Base-by-base conservation (phyloP, 2,113 vertebrate species). In the Tauraco erythrolophus region DNA sequence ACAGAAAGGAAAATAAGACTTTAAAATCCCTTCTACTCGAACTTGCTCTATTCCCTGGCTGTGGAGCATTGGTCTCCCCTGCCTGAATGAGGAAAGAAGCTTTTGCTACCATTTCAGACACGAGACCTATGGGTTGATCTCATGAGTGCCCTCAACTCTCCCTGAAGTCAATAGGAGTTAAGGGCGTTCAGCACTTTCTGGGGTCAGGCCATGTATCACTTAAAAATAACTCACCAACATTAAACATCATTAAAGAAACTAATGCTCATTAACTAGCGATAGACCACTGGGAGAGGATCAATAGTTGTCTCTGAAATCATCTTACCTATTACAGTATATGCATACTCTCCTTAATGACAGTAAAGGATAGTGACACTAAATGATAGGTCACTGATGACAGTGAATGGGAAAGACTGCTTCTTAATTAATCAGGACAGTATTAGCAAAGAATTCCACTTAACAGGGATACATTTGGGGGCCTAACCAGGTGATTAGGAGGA, bases 221-320 rank as follows among this genome's bases (percentile, higher is more conserved):
- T 96, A 95, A 97, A 97, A 97, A 97, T 96, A 95, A 95, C 94
- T 95, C 95, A 96, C 84, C 93, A 96, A 85, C 89, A 96, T 97
- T 94, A 97, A 97, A 96, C 91, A 97, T 97, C 89, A 96, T 97
- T 97, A 94, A 96, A 96, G 95, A 96, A 96, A 96, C 94, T 95
- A 97, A 97, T 95, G 93, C 92, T 97, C 95, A 97, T 96, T 97
- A 97, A 94, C 95, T 88, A 94, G 95, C 89, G 96, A 96, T 97
- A 97, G 96, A 92, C 95, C 74, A 93, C 66, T 50, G n/a, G 78
- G 95, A 96, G 95, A 89, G 94, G 89, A 97, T 97, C 97, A 96
- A 95, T 97, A 96, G 89, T 66, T 88, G 92, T 89, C 96, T 96
- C 84, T 0, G 22, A 97, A 97, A 95, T 97, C 95, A 97, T 95